Base-by-base conservation (phyloP, 2,113 vertebrate genomes). In the Ramphastos sulfuratus region DNA sequence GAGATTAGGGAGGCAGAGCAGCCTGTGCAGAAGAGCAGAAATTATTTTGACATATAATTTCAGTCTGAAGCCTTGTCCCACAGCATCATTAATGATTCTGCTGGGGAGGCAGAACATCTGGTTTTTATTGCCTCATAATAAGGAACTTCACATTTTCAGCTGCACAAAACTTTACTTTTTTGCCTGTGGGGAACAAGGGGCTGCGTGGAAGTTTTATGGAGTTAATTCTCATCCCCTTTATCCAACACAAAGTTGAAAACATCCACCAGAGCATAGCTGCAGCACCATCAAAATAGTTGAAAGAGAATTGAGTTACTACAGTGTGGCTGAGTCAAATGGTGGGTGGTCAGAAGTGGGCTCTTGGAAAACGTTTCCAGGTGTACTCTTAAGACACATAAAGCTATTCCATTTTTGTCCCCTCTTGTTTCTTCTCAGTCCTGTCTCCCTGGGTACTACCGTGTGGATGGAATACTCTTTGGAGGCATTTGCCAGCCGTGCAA, bases 401-500 rank as follows among this genome's bases (percentile, higher is more conserved):
- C 58, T 85, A 4, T 64, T 80, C 10, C 48, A 65, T 91, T 79
- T 95, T 48, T 42, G 25, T 15, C 37, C 5, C n/a, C 30, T 19
- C 35, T 56, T 1, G 0, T 94, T 96, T 82, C 87, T 67, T 93
- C 96, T 65, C 92, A 99, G 98, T 96, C 97, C 21, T 99, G 98
- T 82, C 95, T 98, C 33, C 93, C 98, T n/a, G 98, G 98, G 24
- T 98, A 98, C 87, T 99, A 99, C 92, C 98, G 99, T 5, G 98
- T 99, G 42, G 98, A 98, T 2, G 99, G 98, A 31, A 98, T 99
- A 67, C 97, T 99, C 92, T 99, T 99, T 50, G 99, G 99, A 69
- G 99, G 99, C 21, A 99, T 99, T 90, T 99, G 99, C 66, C 96
- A 99, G 33, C 98, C 98, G 77, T 99, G 99, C 86, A 98, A 98